Evolutionary conservation across 2,888 invertebrate species (phyloP).

Genomic region (Lepetodrilus schrolli): DNA sequence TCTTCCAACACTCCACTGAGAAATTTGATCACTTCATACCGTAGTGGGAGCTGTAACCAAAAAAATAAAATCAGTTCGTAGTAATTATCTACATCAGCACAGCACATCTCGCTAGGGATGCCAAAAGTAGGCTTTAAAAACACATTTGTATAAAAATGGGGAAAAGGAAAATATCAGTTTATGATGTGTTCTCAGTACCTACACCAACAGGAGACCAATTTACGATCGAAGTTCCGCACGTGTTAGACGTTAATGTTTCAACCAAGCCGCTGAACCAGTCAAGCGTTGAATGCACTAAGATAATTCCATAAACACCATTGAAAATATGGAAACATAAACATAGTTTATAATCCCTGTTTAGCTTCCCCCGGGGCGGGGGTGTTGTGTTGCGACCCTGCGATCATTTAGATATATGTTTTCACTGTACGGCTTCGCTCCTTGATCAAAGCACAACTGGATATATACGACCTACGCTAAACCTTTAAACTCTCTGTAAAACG

Average conservation of each 20-base stretch:
- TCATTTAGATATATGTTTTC: background rate
- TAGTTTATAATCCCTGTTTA: background rate
- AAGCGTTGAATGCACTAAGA: background rate
- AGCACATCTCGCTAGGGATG: background rate
- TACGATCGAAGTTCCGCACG: background rate
- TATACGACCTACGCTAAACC: background rate
- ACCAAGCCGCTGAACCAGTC: background rate
- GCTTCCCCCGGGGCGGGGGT: background rate
- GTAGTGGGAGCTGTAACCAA: too few relatives aligned
- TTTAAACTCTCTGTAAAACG: background rate
- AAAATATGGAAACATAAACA: conserved; percentile 25
- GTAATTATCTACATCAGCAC: background rate
- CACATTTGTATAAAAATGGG: conserved; percentile 15
- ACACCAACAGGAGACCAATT: background rate
- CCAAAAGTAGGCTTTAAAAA: background rate
- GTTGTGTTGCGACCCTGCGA: background rate
- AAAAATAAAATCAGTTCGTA: too few relatives aligned
- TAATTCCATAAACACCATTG: conserved; percentile 14
- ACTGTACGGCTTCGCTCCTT: background rate
- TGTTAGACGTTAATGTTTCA: conserved; percentile 23
- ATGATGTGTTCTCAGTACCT: background rate
- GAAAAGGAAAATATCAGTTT: conserved; percentile 23
- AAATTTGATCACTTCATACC: too few relatives aligned
- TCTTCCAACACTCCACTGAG: too few relatives aligned
- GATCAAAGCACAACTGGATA: background rate